Evolutionary conservation across 2,797 vertebrate species (phyloP), one percentile per base, ranked within the genome.

Genomic region (Ctenopoma kingsleyae): DNA sequence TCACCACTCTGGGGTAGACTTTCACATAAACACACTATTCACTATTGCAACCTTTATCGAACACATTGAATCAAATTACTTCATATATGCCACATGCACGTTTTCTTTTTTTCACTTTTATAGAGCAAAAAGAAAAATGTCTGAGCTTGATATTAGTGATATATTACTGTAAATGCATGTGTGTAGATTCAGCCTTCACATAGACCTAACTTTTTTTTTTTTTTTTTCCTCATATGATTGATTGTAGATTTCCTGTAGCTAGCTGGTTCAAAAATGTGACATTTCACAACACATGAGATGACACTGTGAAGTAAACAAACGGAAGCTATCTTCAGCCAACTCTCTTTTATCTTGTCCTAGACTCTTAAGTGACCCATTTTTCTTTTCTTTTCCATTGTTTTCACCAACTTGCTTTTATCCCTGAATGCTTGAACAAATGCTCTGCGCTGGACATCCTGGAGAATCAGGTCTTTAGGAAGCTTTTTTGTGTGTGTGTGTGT

Each of bases 301-400:
- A 27, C 41, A 54, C 71, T 79, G 47, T 52, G 23, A 46, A 55
- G 60, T 77, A 62, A 76, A 77, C 64, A 69, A 55, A 72, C 55
- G 53, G 64, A 55, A 65, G 38, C 30, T 48, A 38, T 49, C 41
- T 67, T 53, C 1, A 2, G 6, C 61, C 64, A 51, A 49, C 43
- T 59, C n/a, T 23, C 54, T 38, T 38, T 58, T 76, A 19, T 76
- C 20, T 23, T 65, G 8, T 54, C 23, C 38, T 27, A 46, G 36
- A 67, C 35, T 54, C 30, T 49, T 47, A 2, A 48, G 48, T 89
- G 82, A 88, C 88, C 84, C 63, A 80, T 86, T 83, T 76, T 49
- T 23, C 20, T 23, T 66, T 43, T 61, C 25, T 43, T 74, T 43
- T 78, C 58, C 58, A 35, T 69, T 73, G 44, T 74, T 84, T 81